phyloP scores from a whole-genome alignment of 2,888 invertebrate genomes.

The Mantis religiosa region DNA sequence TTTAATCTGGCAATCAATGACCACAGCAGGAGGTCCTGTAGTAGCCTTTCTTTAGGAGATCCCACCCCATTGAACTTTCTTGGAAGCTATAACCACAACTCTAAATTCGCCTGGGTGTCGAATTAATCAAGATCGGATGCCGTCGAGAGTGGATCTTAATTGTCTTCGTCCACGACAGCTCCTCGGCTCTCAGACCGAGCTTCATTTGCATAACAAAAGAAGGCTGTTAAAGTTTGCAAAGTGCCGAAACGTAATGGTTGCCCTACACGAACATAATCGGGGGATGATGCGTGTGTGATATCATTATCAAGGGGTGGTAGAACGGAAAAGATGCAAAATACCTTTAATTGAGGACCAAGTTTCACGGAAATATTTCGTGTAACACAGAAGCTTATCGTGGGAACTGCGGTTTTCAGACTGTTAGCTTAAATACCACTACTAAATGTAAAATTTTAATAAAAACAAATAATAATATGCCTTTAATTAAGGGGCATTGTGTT shows the following conservation, averaged over 20 bases:
- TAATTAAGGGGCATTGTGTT: too few species aligned
- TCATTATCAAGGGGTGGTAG: neutral
- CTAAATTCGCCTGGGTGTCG: neutral
- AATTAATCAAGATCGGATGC: neutral
- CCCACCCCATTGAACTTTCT: neutral
- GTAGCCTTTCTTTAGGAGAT: neutral
- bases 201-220: slow-evolving; percentile 3
- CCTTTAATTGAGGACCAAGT: neutral
- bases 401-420: neutral
- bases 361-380: neutral
- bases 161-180: neutral
- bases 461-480: too few species aligned
- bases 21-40: neutral
- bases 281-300: neutral
- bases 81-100: neutral
- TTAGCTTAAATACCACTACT: too few species aligned
- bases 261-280: neutral
- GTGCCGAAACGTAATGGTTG: neutral
- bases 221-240: neutral
- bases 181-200: neutral
- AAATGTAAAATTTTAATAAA: too few species aligned
- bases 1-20: neutral
- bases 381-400: neutral
- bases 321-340: neutral
- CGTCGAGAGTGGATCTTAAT: neutral